Base-by-base conservation (phyloP, 1,140 invertebrate species). In the Apis florea region DNA sequence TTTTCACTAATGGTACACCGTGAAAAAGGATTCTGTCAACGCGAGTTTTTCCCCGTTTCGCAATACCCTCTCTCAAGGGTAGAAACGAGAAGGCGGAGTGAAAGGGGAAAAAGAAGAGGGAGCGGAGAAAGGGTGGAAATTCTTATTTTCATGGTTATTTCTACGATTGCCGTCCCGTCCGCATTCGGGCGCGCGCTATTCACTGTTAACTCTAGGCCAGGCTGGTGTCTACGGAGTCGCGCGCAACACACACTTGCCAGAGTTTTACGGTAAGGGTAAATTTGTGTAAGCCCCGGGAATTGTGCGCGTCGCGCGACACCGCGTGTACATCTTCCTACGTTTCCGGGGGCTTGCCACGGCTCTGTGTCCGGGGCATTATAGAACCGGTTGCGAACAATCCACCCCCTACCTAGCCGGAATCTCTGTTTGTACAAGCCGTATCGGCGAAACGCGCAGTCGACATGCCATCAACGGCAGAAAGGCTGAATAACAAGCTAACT, bases 321-420 rank as follows among this genome's bases (percentile, higher is more conserved):
- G 56, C 21, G 56, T 56, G 53, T 76, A 31, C 49, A 72, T 67
- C 71, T 72, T 79, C 47, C 71, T 54, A 70, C 68, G 54, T 79
- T 63, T 67, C 71, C 71, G 72, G 74, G 85, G 85, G 82, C 80
- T 84, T 87, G 69, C 63, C 78, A 40, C 49, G 68, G 76, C 70
- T 85, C 70, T 83, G 67, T 79, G 75, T 56, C 58, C n/a, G 31
- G 68, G 15, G 31, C 80, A 80, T 86, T 76, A 83, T 61, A 31
- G 75, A 76, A 87, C 76, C 83, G 71, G 81, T 76, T 72, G 54
- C 76, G 86, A 87, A 86, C 81, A 83, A 83, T 83, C 67, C 72
- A 58, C 72, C 58, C 67, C 54, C 71, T 53, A 70, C 31, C 74
- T 56, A 70, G 61, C 2, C 5, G 31, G 31, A 40, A 40, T 40